Conservation (phyloP, 2,888 invertebrate genomes). For the Serripes groenlandicus region DNA sequence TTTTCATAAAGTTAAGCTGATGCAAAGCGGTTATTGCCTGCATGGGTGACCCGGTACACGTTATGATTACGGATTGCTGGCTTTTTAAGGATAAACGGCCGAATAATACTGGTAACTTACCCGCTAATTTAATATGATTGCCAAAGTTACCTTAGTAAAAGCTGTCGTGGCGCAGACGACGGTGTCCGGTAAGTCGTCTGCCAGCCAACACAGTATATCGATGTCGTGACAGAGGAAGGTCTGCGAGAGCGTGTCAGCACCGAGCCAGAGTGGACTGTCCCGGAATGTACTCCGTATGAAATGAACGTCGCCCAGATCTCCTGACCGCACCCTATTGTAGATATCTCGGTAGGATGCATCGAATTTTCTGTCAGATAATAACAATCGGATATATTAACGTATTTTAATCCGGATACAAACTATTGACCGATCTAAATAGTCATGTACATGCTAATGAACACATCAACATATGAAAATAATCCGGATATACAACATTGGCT, state of each 20-base stretch:
- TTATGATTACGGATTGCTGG: not conserved
- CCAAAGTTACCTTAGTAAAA: conserved; percentile 53
- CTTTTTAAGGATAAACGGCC: not conserved
- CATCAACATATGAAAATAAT: too few species aligned
- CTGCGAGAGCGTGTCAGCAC: conserved; percentile 48
- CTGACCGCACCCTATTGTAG: conserved; percentile 46
- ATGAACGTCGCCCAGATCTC: conserved; percentile 51
- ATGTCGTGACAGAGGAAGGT: conserved; percentile 61
- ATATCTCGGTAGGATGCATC: conserved; percentile 51
- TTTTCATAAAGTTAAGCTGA: too few species aligned
- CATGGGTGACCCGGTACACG: too few species aligned
- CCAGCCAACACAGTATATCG: conserved; percentile 59
- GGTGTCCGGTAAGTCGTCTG: conserved; percentile 52
- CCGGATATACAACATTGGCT: too few species aligned
- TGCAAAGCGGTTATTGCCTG: too few species aligned
- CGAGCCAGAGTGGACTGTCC: conserved; percentile 60
- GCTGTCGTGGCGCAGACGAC: conserved; percentile 51
- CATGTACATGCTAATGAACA: too few species aligned
- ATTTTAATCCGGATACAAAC: too few species aligned
- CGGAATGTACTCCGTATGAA: conserved; percentile 54
- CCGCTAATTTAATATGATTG: not conserved
- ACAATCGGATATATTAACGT: too few species aligned
- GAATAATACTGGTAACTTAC: not conserved
- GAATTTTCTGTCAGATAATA: conserved; percentile 46
- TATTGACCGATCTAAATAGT: too few species aligned